Conservation (phyloP, 2,888 invertebrate genomes). For the Stegana nigrithorax region DNA sequence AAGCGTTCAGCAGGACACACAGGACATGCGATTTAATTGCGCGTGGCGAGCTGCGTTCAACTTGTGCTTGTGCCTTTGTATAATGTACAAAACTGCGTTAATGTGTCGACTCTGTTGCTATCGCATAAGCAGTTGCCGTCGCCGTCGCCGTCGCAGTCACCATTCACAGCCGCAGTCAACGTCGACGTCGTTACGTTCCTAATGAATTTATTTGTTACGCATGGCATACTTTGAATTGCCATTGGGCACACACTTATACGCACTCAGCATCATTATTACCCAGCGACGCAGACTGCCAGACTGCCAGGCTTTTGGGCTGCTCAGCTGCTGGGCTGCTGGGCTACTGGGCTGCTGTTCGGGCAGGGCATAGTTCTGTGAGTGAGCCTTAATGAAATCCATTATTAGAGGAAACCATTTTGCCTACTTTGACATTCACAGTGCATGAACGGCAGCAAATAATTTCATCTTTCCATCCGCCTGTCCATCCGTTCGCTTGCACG, state of each 20-base stretch:
- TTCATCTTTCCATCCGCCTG: neutral
- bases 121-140: neutral
- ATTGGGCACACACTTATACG: slow-evolving; percentile 34
- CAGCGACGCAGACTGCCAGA: neutral
- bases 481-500: neutral
- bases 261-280: slow-evolving; percentile 22
- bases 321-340: neutral
- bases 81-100: slow-evolving; percentile 44
- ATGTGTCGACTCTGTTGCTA: slow-evolving; percentile 45
- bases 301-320: neutral
- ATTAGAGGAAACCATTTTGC: slow-evolving; percentile 57
- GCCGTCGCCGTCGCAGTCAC: neutral
- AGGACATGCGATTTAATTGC: slow-evolving; percentile 59
- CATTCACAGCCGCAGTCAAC: too few species aligned
- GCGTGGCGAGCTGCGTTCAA: slow-evolving; percentile 53
- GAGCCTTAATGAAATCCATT: slow-evolving; percentile 58
- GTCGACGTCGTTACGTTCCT: slow-evolving; percentile 51
- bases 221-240: slow-evolving; percentile 61
- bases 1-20: slow-evolving; percentile 27
- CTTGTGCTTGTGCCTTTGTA: neutral
- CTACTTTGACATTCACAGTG: slow-evolving; percentile 40
- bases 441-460: slow-evolving; percentile 19
- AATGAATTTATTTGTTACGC: slow-evolving; percentile 62
- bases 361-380: neutral
- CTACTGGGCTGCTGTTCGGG: neutral